A percentile compares a stretch with the other conserved stretches of the same genome.
Evolutionary conservation across 2,888 invertebrate species (phyloP).

Genomic region (Lottia gigantea): DNA sequence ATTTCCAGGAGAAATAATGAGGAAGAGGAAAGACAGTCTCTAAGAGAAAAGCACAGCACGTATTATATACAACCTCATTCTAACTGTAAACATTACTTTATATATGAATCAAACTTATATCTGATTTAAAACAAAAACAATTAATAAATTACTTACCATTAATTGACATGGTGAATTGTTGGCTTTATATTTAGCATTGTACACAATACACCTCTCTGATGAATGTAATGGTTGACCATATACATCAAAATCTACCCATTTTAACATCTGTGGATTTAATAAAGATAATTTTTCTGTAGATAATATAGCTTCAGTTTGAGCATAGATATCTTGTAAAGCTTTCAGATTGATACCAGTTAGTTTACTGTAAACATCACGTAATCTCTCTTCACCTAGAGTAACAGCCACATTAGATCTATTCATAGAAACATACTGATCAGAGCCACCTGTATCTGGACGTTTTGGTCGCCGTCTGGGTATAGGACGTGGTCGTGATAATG

Average conservation of each 20-base stretch:
- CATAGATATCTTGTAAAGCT: conserved; percentile 53
- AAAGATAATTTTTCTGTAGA: conserved; percentile 42
- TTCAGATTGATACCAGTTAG: conserved; percentile 53
- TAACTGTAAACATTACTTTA: too few relatives aligned
- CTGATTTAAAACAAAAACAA: too few relatives aligned
- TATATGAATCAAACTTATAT: too few relatives aligned
- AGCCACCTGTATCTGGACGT: conserved; percentile 42
- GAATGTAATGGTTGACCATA: conserved; percentile 56
- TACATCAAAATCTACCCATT: conserved; percentile 58
- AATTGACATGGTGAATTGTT: conserved; percentile 51
- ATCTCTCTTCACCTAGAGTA: conserved; percentile 48
- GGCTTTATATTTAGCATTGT: conserved; percentile 51
- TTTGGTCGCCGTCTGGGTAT: conserved; percentile 50
- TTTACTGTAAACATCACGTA: conserved; percentile 49
- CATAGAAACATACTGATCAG: conserved; percentile 61
- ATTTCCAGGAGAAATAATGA: too few relatives aligned
- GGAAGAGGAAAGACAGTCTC: too few relatives aligned
- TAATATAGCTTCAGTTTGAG: conserved; percentile 52
- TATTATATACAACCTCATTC: too few relatives aligned
- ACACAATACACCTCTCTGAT: conserved; percentile 56
- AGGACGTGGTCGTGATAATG: conserved; percentile 52
- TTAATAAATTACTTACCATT: conserved; percentile 41
- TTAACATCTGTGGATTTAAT: conserved; percentile 32
- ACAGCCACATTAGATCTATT: conserved; percentile 53
- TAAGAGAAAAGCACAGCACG: too few relatives aligned